Evolutionary conservation across 1,140 invertebrate species (phyloP).

Genomic region (Neuroterus valhalla): DNA sequence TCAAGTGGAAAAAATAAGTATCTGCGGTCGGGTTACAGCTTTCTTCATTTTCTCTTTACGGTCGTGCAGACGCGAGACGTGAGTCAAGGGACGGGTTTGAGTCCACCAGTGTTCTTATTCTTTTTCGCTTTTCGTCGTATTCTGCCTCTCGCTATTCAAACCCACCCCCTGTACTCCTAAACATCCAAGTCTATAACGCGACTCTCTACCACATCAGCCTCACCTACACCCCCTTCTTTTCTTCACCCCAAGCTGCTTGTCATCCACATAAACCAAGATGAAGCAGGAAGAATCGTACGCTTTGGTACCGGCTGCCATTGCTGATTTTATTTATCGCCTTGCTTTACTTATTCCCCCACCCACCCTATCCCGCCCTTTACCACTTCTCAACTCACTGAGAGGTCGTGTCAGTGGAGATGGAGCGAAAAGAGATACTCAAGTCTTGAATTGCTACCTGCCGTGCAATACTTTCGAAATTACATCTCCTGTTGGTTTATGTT

Average conservation of each 20-base stretch:
- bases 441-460: conserved; percentile 25
- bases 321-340: conserved; percentile 25
- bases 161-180: neutral
- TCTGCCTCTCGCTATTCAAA: neutral
- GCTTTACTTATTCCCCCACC: neutral
- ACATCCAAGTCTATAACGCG: conserved; percentile 1
- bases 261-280: conserved; percentile 28
- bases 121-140: conserved; percentile 13
- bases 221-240: neutral
- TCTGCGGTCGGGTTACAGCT: conserved; percentile 26
- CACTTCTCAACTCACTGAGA: neutral
- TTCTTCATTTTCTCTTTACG: conserved; percentile 29
- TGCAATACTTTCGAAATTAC: conserved; percentile 23
- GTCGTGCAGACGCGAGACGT: conserved; percentile 28
- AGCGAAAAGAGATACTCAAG: conserved; percentile 18
- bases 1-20: conserved; percentile 30
- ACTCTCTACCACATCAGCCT: neutral
- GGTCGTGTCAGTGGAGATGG: conserved; percentile 16
- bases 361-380: neutral
- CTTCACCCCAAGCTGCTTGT: conserved; percentile 9
- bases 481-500: neutral
- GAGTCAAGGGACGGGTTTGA: conserved; percentile 21
- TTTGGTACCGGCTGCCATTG: neutral
- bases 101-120: conserved; percentile 12
- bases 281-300: conserved; percentile 20